Conservation (phyloP, 2,888 invertebrate species). For the Gymnocheta viridis region DNA sequence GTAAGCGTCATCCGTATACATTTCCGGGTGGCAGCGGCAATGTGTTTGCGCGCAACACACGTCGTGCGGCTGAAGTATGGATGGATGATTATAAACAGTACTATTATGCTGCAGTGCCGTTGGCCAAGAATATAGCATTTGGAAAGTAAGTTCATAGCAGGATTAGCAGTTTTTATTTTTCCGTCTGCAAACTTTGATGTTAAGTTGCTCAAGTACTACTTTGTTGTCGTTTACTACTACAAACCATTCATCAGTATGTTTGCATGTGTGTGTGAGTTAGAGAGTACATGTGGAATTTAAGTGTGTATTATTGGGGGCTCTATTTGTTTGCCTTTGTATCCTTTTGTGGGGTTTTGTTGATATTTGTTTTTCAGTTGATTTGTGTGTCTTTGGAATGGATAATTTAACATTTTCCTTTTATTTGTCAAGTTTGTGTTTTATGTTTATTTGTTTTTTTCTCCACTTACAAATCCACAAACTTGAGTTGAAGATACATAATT, state of each 20-base stretch:
- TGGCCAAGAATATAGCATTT: conserved; percentile 93
- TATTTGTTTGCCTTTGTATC: conserved; percentile 24
- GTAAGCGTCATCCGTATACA: conserved; percentile 98
- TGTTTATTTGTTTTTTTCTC: conserved; percentile 33
- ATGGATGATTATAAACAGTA: conserved; percentile 99
- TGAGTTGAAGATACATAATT: neutral
- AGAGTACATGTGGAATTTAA: neutral
- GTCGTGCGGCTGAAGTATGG: conserved; percentile 99
- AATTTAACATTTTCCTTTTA: conserved; percentile 38
- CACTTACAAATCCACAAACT: neutral
- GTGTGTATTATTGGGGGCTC: neutral
- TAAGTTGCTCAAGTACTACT: neutral
- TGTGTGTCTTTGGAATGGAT: conserved; percentile 41
- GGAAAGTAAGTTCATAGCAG: conserved; percentile 87
- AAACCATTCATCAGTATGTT: conserved; percentile 2
- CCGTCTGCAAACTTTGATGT: neutral
- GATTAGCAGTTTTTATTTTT: conserved; percentile 12
- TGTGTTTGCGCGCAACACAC: conserved; percentile 97
- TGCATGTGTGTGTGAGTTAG: neutral
- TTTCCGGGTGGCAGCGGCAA: conserved; percentile 99
- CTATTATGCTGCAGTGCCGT: conserved; percentile 95
- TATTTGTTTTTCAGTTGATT: conserved; percentile 30
- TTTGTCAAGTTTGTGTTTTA: conserved; percentile 11
- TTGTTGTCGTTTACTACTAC: neutral
- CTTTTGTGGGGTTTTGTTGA: neutral